Base-by-base conservation (phyloP, 1,140 invertebrate genomes). In the Littorina saxatilis region DNA sequence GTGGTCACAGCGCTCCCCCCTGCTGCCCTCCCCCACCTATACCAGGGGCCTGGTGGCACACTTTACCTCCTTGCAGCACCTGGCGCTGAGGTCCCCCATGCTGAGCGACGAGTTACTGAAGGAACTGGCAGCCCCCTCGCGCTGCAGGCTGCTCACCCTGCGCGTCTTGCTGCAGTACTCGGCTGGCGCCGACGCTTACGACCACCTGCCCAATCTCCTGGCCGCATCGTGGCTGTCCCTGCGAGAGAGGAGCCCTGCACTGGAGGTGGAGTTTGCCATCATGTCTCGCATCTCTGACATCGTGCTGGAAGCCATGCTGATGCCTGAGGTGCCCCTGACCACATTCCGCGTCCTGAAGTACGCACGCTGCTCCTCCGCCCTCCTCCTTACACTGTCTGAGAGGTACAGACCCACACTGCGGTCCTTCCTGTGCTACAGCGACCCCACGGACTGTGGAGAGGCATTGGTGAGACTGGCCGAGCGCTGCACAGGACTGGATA, bases 81-180 rank as follows among this genome's bases (percentile, higher is more conserved):
- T 89, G 32, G 85, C 82, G 63, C 23, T 89, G 1, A 80, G 85
- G 27, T 83, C 84, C 4, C 78, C 81, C 1, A 87, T 89, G 87
- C 74, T 89, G 23, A 83, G 79, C 40, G 82, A 85, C 27, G 84
- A 85, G 9, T 50, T 89, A 9, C 58, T 89, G 0, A n/a, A 78
- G 37, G 74, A 79, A 47, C 68, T 89, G 17, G 80, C 81, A 1
- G 77, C 80, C 39, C 15, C 61, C 9, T 76, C 73, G 17, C 63
- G 85, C 72, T 29, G 63, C 15, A 37, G 32, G 17, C 55, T 77
- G 23, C 23, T 85, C 20, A 17, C 63, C 11, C 74, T 89, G 13
- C 79, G 83, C 72, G 79, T 89, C 17, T 66, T 87, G n/a, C 27
- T 63, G 61, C 35, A 27, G n/a, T 63, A 32, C 29, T 27, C 35